Percentiles rank a stretch among this genome's conserved stretches.
These are phyloP conservation scores for Holotrichia oblita DNA, from an alignment of 1,140 invertebrate genomes.

Conservation along the genomic window DNA sequence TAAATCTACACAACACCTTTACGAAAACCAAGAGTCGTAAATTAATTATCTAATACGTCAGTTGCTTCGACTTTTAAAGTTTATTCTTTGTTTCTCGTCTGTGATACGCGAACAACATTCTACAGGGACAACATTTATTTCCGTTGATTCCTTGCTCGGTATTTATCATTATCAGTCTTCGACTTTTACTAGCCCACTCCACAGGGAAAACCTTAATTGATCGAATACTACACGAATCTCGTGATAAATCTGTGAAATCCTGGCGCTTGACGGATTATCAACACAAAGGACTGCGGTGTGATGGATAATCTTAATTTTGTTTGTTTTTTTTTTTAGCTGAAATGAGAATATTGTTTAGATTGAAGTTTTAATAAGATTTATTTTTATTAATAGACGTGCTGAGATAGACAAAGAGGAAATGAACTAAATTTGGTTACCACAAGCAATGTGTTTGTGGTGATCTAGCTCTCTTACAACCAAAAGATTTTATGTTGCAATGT, in stretches of 20 bases:
- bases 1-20: no score
- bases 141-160: slow-evolving; percentile 15
- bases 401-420: no score
- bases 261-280: slow-evolving; percentile 20
- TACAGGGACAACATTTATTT: slow-evolving; percentile 15
- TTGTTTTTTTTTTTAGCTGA: neutral
- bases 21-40: neutral
- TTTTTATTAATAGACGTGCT: no score
- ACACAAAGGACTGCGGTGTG: slow-evolving; percentile 1
- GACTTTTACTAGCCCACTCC: slow-evolving; percentile 5
- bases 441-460: no score
- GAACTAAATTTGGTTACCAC: no score
- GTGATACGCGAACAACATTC: neutral
- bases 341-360: neutral
- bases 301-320: slow-evolving; percentile 34
- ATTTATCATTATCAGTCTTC: slow-evolving; percentile 37
- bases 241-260: slow-evolving; percentile 33
- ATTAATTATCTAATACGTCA: neutral
- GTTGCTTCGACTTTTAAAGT: neutral
- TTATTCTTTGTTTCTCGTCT: neutral
- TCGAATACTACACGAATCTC: slow-evolving; percentile 31
- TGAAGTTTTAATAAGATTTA: slow-evolving; percentile 19
- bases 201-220: slow-evolving; percentile 15
- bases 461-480: no score
- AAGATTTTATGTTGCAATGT: no score